These are phyloP conservation scores for Solen grandis DNA, from an alignment of 1,140 invertebrate genomes.

Conservation along the genomic window DNA sequence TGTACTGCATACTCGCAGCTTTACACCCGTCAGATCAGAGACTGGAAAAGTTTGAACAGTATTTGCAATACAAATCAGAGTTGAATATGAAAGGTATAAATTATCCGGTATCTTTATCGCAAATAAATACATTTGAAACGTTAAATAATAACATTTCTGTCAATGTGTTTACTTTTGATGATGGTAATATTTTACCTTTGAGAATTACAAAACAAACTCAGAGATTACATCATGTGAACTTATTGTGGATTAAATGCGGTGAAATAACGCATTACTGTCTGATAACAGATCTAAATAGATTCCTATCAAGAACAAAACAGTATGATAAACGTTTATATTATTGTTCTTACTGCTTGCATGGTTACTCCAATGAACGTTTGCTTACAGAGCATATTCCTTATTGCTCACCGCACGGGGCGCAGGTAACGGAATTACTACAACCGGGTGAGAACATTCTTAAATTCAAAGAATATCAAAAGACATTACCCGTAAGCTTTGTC, in stretches of 20 bases:
- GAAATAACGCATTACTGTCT: no score
- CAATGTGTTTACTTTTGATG: constrained; percentile 40
- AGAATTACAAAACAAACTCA: background rate
- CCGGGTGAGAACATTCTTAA: background rate
- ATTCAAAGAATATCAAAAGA: background rate
- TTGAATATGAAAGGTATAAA: constrained; percentile 12
- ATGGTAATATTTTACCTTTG: constrained; percentile 21
- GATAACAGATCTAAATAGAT: no score
- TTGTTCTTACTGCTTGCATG: constrained; percentile 27
- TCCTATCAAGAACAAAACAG: no score
- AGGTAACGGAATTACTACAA: constrained; percentile 5
- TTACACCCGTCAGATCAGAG: no score
- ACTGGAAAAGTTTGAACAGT: no score
- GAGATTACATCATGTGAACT: constrained; percentile 9
- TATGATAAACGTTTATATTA: background rate
- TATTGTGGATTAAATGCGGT: constrained; percentile 3
- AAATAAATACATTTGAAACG: constrained; percentile 26
- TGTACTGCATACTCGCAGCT: no score
- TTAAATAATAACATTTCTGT: constrained; percentile 13
- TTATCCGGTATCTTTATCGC: constrained; percentile 13
- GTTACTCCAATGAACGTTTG: background rate
- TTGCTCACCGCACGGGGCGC: no score
- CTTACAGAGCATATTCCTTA: constrained; percentile 10
- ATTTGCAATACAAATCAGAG: no score
- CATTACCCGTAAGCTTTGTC: background rate